A percentile compares a stretch with the other conserved stretches of the same genome.
These are phyloP conservation scores for Channa argus DNA, from an alignment of 2,113 vertebrate species.

Conservation along the genomic window DNA sequence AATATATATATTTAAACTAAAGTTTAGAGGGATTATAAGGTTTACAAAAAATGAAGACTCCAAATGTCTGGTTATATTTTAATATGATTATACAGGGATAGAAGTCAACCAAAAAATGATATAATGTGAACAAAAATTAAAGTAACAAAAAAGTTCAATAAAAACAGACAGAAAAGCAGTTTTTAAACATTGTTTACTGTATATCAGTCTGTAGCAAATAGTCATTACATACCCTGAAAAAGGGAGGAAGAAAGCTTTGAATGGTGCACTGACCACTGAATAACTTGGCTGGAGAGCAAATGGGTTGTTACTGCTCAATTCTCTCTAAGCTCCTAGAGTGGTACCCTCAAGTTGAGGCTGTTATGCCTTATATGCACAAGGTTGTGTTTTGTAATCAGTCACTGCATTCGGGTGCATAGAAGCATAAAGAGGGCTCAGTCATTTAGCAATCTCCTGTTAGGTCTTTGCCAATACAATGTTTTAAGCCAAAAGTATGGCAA, in stretches of 20 bases:
- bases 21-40: slow-evolving; percentile 58
- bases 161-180: slow-evolving; percentile 91
- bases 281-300: slow-evolving; percentile 65
- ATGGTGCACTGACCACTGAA: slow-evolving; percentile 69
- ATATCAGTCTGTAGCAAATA: slow-evolving; percentile 85
- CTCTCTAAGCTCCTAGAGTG: slow-evolving; percentile 55
- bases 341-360: slow-evolving; percentile 47
- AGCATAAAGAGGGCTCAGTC: slow-evolving; percentile 48
- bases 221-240: slow-evolving; percentile 80
- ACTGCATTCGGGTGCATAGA: slow-evolving; percentile 66
- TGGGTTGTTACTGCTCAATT: slow-evolving; percentile 56
- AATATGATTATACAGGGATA: slow-evolving; percentile 94
- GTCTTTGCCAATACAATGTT: slow-evolving; percentile 45
- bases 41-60: slow-evolving; percentile 81
- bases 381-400: slow-evolving; percentile 43
- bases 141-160: slow-evolving; percentile 89
- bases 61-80: slow-evolving; percentile 95
- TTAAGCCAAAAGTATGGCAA: slow-evolving; percentile 33
- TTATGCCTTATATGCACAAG: slow-evolving; percentile 40
- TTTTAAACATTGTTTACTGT: slow-evolving; percentile 88
- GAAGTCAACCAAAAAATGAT: slow-evolving; percentile 86
- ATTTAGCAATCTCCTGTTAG: slow-evolving; percentile 47
- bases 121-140: slow-evolving; percentile 88
- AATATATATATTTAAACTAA: slow-evolving; percentile 41
- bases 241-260: slow-evolving; percentile 75